Conservation (phyloP, 2,888 invertebrate genomes). For the Epinotia bilunana region DNA sequence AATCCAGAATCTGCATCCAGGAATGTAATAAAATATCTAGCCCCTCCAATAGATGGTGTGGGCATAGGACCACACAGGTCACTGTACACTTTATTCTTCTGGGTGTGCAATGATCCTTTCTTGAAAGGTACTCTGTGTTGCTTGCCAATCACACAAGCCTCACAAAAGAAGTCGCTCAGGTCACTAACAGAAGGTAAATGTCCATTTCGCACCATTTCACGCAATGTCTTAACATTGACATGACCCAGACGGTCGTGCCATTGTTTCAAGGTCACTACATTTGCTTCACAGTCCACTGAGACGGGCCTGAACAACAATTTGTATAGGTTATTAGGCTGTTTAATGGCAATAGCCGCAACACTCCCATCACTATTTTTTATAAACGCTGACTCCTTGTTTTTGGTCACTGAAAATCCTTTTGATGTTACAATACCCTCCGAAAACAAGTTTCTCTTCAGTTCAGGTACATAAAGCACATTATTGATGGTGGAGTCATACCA, state of each 20-base stretch:
- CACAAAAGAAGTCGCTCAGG: not conserved
- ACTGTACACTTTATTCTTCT: not conserved
- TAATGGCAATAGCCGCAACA: conserved; percentile 3
- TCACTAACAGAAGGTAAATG: not conserved
- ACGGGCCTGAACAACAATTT: not conserved
- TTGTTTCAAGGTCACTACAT: not conserved
- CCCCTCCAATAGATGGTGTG: not conserved
- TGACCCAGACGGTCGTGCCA: not conserved
- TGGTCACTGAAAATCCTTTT: not conserved
- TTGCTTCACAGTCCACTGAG: not conserved
- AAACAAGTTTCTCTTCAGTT: conserved; percentile 21
- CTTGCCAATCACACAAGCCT: not conserved
- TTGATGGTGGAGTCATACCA: conserved; percentile 31
- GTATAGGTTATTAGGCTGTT: not conserved
- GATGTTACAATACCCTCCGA: conserved; percentile 8
- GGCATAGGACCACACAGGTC: not conserved
- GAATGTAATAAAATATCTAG: not conserved
- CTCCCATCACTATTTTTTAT: conserved; percentile 22
- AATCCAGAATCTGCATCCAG: not conserved
- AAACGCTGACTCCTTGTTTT: conserved; percentile 5
- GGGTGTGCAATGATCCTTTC: not conserved
- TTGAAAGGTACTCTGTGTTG: not conserved
- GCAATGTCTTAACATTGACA: not conserved
- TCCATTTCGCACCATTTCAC: not conserved
- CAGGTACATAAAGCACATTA: conserved; percentile 24